Conservation (phyloP, 2,888 invertebrate species). For the Eilema depressum region DNA sequence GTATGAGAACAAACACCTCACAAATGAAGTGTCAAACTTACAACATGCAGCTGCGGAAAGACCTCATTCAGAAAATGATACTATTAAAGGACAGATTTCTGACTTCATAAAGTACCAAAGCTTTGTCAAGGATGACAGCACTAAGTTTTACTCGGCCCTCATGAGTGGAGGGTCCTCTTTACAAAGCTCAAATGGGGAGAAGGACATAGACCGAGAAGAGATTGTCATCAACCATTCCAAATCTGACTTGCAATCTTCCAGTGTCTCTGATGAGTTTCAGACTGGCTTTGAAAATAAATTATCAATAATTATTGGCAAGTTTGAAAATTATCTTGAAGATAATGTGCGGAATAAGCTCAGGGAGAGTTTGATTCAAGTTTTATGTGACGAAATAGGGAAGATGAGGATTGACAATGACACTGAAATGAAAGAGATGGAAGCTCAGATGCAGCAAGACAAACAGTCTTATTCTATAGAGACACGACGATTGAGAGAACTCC, state of each 20-base stretch:
- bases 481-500: constrained; percentile 82
- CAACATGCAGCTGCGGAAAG: constrained; percentile 72
- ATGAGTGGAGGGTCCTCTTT: constrained; percentile 77
- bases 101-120: constrained; percentile 81
- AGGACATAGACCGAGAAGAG: constrained; percentile 83
- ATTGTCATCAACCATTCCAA: constrained; percentile 79
- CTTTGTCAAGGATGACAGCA: constrained; percentile 78
- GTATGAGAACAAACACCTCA: constrained; percentile 88
- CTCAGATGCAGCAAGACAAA: constrained; percentile 86
- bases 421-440: constrained; percentile 74
- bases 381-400: constrained; percentile 85
- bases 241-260: constrained; percentile 75
- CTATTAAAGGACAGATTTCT: constrained; percentile 77
- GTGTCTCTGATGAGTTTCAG: constrained; percentile 74
- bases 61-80: constrained; percentile 74
- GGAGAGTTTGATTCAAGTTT: constrained; percentile 85
- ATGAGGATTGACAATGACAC: constrained; percentile 77
- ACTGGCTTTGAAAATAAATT: constrained; percentile 76
- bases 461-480: constrained; percentile 85
- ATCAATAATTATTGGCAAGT: constrained; percentile 67
- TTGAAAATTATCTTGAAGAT: constrained; percentile 75
- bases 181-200: constrained; percentile 79
- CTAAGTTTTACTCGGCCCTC: constrained; percentile 78
- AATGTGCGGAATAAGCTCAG: constrained; percentile 79
- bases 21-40: constrained; percentile 86